Evolutionary conservation across 1,140 invertebrate genomes (phyloP).

Genomic region (Orius insidiosus): DNA sequence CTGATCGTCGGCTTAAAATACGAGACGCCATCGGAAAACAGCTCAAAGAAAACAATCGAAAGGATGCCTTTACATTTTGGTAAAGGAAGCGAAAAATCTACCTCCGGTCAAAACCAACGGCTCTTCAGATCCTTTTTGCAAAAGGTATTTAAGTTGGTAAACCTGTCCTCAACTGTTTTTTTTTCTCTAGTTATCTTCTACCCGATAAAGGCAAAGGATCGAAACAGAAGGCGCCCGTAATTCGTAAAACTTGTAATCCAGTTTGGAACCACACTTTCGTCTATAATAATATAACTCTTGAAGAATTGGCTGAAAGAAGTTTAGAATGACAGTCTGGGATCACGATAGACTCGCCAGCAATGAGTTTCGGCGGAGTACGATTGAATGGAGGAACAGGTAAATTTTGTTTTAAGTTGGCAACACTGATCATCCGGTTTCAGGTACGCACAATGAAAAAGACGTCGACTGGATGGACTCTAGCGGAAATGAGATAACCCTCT

Average conservation of each 20-base stretch:
- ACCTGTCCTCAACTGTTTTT: constrained; percentile 12
- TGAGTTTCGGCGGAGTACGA: constrained; percentile 83
- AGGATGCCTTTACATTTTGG: constrained; percentile 74
- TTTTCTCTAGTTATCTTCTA: constrained; percentile 58
- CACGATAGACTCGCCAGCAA: constrained; percentile 85
- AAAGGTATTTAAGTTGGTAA: constrained; percentile 73
- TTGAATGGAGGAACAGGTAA: constrained; percentile 77
- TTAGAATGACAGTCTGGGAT: constrained; percentile 91
- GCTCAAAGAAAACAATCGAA: constrained; percentile 30
- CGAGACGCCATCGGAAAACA: constrained; percentile 50
- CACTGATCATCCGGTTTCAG: too few relatives aligned
- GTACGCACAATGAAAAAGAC: constrained; percentile 62
- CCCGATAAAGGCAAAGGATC: constrained; percentile 71
- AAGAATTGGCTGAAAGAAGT: constrained; percentile 64
- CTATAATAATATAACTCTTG: constrained; percentile 69
- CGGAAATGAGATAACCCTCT: constrained; percentile 73
- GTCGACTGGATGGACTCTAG: constrained; percentile 92
- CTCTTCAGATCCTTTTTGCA: constrained; percentile 87
- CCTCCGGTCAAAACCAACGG: constrained; percentile 71
- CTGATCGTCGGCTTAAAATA: constrained; percentile 91
- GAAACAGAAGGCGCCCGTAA: constrained; percentile 84
- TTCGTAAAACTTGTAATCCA: constrained; percentile 57
- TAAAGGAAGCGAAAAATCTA: constrained; percentile 87
- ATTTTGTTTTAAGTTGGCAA: too few relatives aligned
- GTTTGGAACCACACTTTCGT: constrained; percentile 81